Conservation (phyloP, 2,113 vertebrate species). For the Pelobates fuscus region DNA sequence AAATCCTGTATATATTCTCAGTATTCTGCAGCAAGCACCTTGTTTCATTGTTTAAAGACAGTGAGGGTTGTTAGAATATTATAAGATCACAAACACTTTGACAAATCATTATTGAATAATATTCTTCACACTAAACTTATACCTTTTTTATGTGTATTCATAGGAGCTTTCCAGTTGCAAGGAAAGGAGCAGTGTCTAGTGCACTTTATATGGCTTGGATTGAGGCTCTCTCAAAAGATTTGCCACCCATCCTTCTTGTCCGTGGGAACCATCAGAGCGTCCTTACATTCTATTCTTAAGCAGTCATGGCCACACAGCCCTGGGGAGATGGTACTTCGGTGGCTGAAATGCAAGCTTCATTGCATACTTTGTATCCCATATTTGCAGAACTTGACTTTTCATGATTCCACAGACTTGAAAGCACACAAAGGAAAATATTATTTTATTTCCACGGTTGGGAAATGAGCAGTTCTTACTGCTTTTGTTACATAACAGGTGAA, state of each 20-base stretch:
- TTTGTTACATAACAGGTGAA: slow-evolving; percentile 61
- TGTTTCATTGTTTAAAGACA: no score
- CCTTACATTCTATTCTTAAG: slow-evolving; percentile 97
- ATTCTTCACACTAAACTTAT: no score
- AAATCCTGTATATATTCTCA: no score
- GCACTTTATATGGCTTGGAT: slow-evolving; percentile 97
- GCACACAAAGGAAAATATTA: slow-evolving; percentile 73
- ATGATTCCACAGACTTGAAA: slow-evolving; percentile 74
- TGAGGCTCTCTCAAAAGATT: slow-evolving; percentile 88
- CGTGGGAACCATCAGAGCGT: slow-evolving; percentile 98
- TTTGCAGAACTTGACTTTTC: slow-evolving; percentile 72
- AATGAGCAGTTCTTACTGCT: slow-evolving; percentile 69
- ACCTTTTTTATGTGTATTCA: no score
- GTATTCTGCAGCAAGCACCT: no score
- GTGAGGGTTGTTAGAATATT: no score
- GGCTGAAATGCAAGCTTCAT: slow-evolving; percentile 58
- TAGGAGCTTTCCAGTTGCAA: slow-evolving; percentile 94
- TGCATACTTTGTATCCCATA: slow-evolving; percentile 60
- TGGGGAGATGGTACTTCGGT: slow-evolving; percentile 65
- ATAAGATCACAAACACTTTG: no score
- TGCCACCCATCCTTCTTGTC: slow-evolving; percentile 91
- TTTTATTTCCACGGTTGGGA: slow-evolving; percentile 64
- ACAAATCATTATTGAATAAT: no score
- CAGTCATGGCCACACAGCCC: slow-evolving; percentile 45
- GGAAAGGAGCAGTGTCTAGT: slow-evolving; percentile 92